These are phyloP conservation scores for Saturnia japonica DNA, from an alignment of 2,888 invertebrate genomes.

Conservation along the genomic window DNA sequence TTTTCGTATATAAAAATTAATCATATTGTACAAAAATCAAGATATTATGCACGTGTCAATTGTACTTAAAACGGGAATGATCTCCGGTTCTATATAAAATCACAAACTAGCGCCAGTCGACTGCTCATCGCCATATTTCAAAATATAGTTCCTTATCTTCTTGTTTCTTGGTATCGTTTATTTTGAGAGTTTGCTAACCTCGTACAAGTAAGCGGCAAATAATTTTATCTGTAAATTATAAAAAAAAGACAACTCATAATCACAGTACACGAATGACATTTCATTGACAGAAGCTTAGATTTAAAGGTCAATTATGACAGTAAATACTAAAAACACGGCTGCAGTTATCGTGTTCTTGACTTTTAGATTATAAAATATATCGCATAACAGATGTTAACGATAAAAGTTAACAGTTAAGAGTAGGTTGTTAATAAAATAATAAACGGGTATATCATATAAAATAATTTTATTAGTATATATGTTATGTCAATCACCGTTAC, in stretches of 20 bases:
- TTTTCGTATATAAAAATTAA: background rate
- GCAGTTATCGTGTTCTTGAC: conserved; percentile 7
- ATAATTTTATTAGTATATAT: too few species aligned
- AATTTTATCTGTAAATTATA: conserved; percentile 90
- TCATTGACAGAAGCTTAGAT: conserved; percentile 14
- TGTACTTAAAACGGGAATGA: conserved; percentile 30
- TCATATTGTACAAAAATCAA: conserved; percentile 30
- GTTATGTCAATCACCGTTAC: too few species aligned
- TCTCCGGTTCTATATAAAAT: conserved; percentile 17
- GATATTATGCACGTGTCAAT: conserved; percentile 14
- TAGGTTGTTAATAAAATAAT: too few species aligned
- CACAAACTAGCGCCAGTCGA: background rate
- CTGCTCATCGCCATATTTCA: conserved; percentile 11
- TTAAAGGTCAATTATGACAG: conserved; percentile 11
- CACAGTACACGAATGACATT: conserved; percentile 13
- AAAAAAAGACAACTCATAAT: conserved; percentile 31
- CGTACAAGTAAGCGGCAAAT: conserved; percentile 93
- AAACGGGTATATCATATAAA: too few species aligned
- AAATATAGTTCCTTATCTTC: conserved; percentile 2
- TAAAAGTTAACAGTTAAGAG: background rate
- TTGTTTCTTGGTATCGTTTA: conserved; percentile 27
- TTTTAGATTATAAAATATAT: background rate
- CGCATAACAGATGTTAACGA: background rate
- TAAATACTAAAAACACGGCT: background rate
- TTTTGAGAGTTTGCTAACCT: conserved; percentile 84